Evolutionary conservation across 1,140 invertebrate genomes (phyloP), one percentile per base, ranked within the genome.

Genomic region (Scaptomyza pallida): DNA sequence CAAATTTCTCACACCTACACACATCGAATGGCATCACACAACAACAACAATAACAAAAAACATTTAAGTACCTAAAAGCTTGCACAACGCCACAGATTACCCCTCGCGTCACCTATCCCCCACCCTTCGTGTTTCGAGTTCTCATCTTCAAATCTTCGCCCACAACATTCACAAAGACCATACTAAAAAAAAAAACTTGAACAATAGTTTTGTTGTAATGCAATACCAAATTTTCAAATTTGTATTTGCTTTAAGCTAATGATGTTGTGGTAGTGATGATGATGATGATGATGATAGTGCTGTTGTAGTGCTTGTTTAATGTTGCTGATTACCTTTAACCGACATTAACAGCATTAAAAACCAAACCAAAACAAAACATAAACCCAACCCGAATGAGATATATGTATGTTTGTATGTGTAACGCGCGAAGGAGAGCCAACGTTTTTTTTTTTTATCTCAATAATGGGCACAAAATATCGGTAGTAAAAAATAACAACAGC

Each of bases 401-500:
- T 60, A 55, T 67, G 26, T 30, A 30, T 30, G 26, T 30, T 9
- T 30, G 26, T 16, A 23, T 67, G 63, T 67, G 63, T 59, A 60
- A 67, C 55, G 63, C 54, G 52, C 13, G 54, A 2, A 30, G 26
- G 2, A 30, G 8, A 62, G 62, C 65, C 41, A 57, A 75, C 62
- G 72, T 73, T 63, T 74, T 70, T 75, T 88, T 86, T n/a, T n/a
- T 73, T 70, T 75, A 86, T 86, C 82, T 86, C 88, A 88, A 86
- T 88, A 86, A 86, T 86, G 82, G 69, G 73, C 77, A 54, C 82
- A 88, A 70, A 86, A 86, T 86, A 86, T 86, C 74, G 82, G 81
- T 77, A 86, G 82, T 88, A 86, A 86, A 85, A 72, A 9, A 54
- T 41, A 30, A 75, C 56, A 69, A 50, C 65, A 57, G 30, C 41